Evolutionary conservation across 2,797 vertebrate species (phyloP).

Genomic region (Schizopygopsis malacanthus): DNA sequence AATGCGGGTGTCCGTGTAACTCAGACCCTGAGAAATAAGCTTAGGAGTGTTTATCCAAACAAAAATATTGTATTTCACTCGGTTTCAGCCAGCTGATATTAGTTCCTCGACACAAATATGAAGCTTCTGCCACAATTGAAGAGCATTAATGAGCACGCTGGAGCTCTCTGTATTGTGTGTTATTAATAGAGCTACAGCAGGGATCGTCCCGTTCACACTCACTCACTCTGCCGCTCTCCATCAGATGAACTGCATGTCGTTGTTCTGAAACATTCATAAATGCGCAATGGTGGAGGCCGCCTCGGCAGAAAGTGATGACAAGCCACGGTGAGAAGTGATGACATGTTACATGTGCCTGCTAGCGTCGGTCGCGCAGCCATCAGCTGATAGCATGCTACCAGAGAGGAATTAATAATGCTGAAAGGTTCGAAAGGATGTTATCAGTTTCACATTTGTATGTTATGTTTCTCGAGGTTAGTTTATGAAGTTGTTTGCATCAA

Average conservation of each 20-base stretch:
- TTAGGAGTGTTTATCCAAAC: constrained; percentile 43
- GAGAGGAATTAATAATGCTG: constrained; percentile 42
- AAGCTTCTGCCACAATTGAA: constrained; percentile 13
- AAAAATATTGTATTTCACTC: constrained; percentile 50
- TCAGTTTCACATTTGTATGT: not conserved
- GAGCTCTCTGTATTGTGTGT: constrained; percentile 21
- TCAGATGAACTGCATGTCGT: not conserved
- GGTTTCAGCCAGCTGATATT: not conserved
- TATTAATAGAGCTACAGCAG: constrained; percentile 32
- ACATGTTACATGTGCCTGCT: constrained; percentile 53
- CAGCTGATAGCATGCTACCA: constrained; percentile 36
- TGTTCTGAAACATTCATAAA: constrained; percentile 57
- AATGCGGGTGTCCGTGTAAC: not conserved
- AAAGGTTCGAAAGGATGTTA: not conserved
- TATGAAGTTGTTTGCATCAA: not conserved
- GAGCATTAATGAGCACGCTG: constrained; percentile 24
- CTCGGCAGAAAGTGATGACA: constrained; percentile 44
- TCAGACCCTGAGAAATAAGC: not conserved
- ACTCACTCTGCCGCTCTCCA: constrained; percentile 32
- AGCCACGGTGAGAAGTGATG: constrained; percentile 53
- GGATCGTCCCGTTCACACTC: constrained; percentile 36
- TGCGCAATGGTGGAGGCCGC: constrained; percentile 19
- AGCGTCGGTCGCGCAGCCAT: constrained; percentile 19
- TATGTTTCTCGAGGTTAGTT: not conserved
- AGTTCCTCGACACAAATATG: constrained; percentile 11